Evolutionary conservation across 2,113 vertebrate species (phyloP).

Genomic region (Paedocypris sp.): DNA sequence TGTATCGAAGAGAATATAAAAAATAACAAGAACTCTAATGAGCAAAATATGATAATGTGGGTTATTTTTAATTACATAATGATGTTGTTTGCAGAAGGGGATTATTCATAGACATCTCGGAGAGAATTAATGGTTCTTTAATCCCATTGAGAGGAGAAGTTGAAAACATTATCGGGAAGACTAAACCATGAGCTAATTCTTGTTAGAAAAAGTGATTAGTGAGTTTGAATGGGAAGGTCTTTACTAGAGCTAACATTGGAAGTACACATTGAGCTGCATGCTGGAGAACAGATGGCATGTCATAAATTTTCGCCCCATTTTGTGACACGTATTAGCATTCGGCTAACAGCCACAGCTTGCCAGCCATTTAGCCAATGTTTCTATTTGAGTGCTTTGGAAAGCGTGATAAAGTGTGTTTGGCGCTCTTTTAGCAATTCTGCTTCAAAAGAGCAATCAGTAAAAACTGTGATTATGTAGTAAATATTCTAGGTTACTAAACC

Average conservation of each 20-base stretch:
- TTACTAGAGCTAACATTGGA: slow-evolving; percentile 70
- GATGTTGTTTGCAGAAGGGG: slow-evolving; percentile 38
- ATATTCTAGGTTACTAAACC: slow-evolving; percentile 6
- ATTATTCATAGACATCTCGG: slow-evolving; percentile 36
- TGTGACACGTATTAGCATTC: slow-evolving; percentile 72
- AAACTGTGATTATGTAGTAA: slow-evolving; percentile 30
- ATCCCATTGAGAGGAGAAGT: slow-evolving; percentile 42
- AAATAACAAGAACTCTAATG: slow-evolving; percentile 21
- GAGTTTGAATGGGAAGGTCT: slow-evolving; percentile 61
- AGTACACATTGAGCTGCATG: slow-evolving; percentile 65
- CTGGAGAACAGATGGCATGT: slow-evolving; percentile 66
- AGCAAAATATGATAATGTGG: slow-evolving; percentile 41
- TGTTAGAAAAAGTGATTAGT: slow-evolving; percentile 58
- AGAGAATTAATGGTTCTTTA: slow-evolving; percentile 47
- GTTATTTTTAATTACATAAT: slow-evolving; percentile 42
- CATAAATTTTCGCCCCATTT: slow-evolving; percentile 62
- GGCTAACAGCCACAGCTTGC: slow-evolving; percentile 66
- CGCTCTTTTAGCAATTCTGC: slow-evolving; percentile 20
- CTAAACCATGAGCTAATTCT: slow-evolving; percentile 52
- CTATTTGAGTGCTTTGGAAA: slow-evolving; percentile 65
- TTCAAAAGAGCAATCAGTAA: slow-evolving; percentile 15
- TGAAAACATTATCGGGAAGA: slow-evolving; percentile 44
- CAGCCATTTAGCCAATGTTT: slow-evolving; percentile 70
- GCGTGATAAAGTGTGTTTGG: slow-evolving; percentile 57
- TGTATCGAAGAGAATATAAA: neutral